Evolutionary conservation across 2,888 invertebrate species (phyloP).

Genomic region (Bellardia pandia): DNA sequence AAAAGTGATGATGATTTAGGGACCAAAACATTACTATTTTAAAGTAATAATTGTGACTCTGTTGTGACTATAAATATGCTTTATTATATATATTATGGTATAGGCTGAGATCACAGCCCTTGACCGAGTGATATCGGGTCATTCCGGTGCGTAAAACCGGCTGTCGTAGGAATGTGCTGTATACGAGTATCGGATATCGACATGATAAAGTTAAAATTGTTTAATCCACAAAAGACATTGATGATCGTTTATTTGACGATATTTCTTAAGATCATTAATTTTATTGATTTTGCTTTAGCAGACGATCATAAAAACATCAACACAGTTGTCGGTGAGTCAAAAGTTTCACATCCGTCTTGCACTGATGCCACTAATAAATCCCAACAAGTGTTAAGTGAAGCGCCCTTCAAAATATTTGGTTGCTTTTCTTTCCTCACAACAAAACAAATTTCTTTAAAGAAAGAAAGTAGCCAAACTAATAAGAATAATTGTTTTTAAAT

Average conservation of each 20-base stretch:
- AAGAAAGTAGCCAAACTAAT: background rate
- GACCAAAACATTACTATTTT: too few relatives aligned
- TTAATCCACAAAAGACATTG: conserved; percentile 34
- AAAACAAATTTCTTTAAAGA: background rate
- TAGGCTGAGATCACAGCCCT: too few relatives aligned
- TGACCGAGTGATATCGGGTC: too few relatives aligned
- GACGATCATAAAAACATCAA: conserved; percentile 57
- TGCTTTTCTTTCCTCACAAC: background rate
- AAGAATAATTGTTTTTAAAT: conserved; percentile 18
- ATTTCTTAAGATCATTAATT: conserved; percentile 29
- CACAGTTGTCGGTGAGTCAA: conserved; percentile 52
- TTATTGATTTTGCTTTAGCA: conserved; percentile 26
- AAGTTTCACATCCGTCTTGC: conserved; percentile 52
- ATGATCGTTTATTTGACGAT: conserved; percentile 41
- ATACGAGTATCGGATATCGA: too few relatives aligned
- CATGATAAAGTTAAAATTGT: background rate
- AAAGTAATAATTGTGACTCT: too few relatives aligned
- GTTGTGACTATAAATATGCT: too few relatives aligned
- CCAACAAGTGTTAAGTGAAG: conserved; percentile 49
- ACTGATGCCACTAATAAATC: conserved; percentile 61
- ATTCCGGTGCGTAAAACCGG: too few relatives aligned
- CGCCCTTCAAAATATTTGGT: conserved; percentile 65
- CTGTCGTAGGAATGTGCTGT: too few relatives aligned
- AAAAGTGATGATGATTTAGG: too few relatives aligned
- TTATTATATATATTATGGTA: too few relatives aligned